Base-by-base conservation (phyloP, 2,113 vertebrate genomes). In the Sakesphorus luctuosus region DNA sequence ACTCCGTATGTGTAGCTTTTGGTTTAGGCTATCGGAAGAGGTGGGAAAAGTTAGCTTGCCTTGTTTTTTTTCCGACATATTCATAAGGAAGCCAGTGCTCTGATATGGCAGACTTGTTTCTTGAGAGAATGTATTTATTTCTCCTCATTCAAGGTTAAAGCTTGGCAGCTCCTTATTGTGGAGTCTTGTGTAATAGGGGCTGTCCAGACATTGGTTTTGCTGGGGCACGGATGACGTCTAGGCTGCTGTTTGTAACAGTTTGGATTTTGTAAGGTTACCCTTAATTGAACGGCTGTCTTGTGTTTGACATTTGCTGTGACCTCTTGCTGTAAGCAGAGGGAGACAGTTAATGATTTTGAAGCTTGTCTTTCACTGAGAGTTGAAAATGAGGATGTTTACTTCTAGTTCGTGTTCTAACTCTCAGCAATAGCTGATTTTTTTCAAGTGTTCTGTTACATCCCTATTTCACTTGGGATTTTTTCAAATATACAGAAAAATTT, bases 301-400 rank as follows among this genome's bases (percentile, higher is more conserved):
- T 91, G 85, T 78, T 62, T 95, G 95, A 91, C 90, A 86, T 95
- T 96, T 97, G 68, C 85, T 88, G 76, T 84, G 94, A 95, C 92
- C 87, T 84, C 95, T 90, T 89, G 75, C 88, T 97, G 84, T 74
- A 90, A 93, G 90, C 83, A 84, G 44, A 92, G 88, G 79, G 72
- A 90, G 89, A 67, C 77, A 73, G 87, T 92, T 96, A 94, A 91
- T 87, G 83, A 96, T 92, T 95, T 84, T 91, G 89, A 95, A 78
- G 77, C 79, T 85, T 63, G 50, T 84, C 79, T 87, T 87, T 94
- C 68, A 62, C 58, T 91, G 25, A 43, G 82, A 69, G 79, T 43
- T 76, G 36, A 89, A 89, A 90, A 71, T 52, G 28, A 90, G 28
- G 65, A 40, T 80, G 66, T 68, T 81, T 81, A 38, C 35, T 87